phyloP scores from a whole-genome alignment of 2,888 invertebrate genomes.

The Perizoma affinitatum region DNA sequence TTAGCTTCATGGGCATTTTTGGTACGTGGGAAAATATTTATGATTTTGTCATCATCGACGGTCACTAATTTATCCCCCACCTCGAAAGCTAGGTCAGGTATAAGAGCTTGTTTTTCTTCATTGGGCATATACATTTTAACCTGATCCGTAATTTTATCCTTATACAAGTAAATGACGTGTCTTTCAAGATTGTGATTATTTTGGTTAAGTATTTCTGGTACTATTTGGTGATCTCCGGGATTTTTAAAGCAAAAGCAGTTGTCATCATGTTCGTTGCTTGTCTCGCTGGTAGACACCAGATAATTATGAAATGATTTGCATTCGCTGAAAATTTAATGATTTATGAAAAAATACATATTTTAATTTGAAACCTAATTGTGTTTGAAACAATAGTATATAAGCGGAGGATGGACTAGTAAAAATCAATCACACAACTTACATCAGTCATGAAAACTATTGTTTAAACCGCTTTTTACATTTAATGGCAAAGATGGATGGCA shows the following conservation, averaged over 20 bases:
- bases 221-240: conserved; percentile 17
- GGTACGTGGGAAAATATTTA: conserved; percentile 28
- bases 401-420: no score
- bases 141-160: conserved; percentile 37
- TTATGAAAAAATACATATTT: no score
- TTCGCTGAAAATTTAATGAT: conserved; percentile 15
- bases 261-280: neutral
- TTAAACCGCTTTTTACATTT: no score
- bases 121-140: conserved; percentile 56
- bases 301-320: conserved; percentile 5
- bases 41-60: conserved; percentile 33
- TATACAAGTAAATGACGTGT: conserved; percentile 61
- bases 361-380: no score
- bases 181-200: conserved; percentile 47
- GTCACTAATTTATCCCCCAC: conserved; percentile 42
- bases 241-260: conserved; percentile 50
- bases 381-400: no score
- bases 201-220: conserved; percentile 42
- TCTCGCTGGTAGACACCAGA: neutral
- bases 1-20: neutral
- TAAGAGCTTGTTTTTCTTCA: conserved; percentile 50
- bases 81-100: conserved; percentile 57
- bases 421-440: no score
- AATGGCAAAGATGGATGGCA: no score
- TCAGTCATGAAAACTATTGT: no score